Base-by-base conservation (phyloP, 2,888 invertebrate genomes). In the Lithophane semibrunnea region DNA sequence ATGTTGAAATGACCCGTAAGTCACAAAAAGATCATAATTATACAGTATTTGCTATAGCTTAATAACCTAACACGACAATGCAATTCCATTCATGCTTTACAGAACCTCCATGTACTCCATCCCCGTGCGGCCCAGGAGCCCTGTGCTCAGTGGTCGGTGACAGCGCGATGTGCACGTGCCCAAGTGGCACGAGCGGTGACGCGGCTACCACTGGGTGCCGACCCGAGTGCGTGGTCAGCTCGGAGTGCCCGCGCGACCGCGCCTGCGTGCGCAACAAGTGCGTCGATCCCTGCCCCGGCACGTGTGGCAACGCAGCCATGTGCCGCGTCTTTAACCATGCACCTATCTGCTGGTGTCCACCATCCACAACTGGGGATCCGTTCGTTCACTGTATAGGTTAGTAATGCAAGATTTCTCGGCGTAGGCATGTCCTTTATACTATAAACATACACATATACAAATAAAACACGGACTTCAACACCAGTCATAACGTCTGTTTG, bases 141-240 rank as follows among this genome's bases (percentile, higher is more conserved):
- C 90, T 98, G 8, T 99, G 99, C 90, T 89, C 94, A 9, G 94
- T 93, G 24, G 89, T 97, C 77, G 92, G 97, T 90, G 88, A 96
- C 91, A 92, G 98, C 97, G 98, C 98, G 0, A 95, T 98, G 29
- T 98, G 98, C 90, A 97, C 98, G 87, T 98, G 98, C 89, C 95
- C 98, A 7, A 97, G 97, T 56, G 98, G 98, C 49, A 98, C 98
- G 91, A 97, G 97, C 86, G 98, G 98, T 37, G 97, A 97, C 73
- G 98, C 99, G 60, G 97, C 97, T 44, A 97, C 95, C 97, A 98
- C 94, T 97, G 98, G 98, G 54, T 99, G 99, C 91, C 97, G 98
- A 80, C 98, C 98, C 0, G 98, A 99, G 93, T 99, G 99, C 92
- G 97, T 98, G 2, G 97, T 98, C 49, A 98, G 98, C 92, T 97